phyloP scores from a whole-genome alignment of 1,140 invertebrate species.

The Asobara japonica region DNA sequence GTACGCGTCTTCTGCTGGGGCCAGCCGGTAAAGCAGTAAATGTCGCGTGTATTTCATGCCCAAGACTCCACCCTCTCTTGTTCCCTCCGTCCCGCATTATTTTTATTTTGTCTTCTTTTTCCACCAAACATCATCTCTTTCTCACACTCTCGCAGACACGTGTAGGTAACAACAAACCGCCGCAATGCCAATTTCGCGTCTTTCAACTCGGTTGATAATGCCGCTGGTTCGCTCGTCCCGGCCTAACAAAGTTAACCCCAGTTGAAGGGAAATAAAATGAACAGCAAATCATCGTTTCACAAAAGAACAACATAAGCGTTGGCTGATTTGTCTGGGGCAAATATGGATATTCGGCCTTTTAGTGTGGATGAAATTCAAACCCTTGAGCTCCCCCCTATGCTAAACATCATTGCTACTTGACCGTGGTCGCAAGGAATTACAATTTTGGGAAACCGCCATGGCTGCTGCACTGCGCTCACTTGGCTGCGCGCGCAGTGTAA shows the following conservation, averaged over 20 bases:
- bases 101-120: slow-evolving; percentile 21
- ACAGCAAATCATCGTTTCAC: slow-evolving; percentile 1
- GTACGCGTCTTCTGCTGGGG: slow-evolving; percentile 57
- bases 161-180: background rate
- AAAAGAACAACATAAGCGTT: background rate
- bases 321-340: background rate
- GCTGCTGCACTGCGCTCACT: background rate
- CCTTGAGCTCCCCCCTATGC: background rate
- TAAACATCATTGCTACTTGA: background rate
- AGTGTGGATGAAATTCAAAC: background rate
- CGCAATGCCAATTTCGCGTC: slow-evolving; percentile 38
- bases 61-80: slow-evolving; percentile 54
- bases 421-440: background rate
- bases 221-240: slow-evolving; percentile 13
- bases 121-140: slow-evolving; percentile 12
- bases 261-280: slow-evolving; percentile 14
- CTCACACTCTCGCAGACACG: slow-evolving; percentile 22
- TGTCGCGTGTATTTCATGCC: slow-evolving; percentile 67
- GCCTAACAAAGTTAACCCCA: slow-evolving; percentile 38
- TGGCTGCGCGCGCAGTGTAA: background rate
- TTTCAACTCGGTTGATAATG: slow-evolving; percentile 39
- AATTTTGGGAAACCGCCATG: background rate
- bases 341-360: background rate
- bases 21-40: slow-evolving; percentile 64
- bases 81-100: slow-evolving; percentile 27